Evolutionary conservation across 2,797 vertebrate species (phyloP), one percentile per base, ranked within the genome.

Genomic region (Ateles fusciceps): DNA sequence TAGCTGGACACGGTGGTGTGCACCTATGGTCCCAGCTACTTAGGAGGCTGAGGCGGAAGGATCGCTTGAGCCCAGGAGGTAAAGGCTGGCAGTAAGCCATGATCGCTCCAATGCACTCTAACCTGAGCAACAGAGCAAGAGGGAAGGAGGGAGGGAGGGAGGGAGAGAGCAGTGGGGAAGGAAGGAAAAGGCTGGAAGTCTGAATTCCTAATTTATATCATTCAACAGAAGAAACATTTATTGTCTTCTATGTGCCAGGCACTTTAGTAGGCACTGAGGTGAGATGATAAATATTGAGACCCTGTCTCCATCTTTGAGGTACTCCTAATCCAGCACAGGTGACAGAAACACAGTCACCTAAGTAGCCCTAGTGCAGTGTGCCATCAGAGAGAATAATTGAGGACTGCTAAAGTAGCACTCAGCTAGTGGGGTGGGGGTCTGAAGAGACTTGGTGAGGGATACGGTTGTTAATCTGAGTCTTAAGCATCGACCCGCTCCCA

Each of bases 341-440:
- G 42, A 95, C 61, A 86, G 90, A 95, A 94, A 94, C 68, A 59
- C 85, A 89, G 83, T 94, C 24, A 55, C 8, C 52, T 55, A 52
- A 64, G 95, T 39, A 90, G 61, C 19, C n/a, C 50, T 88, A 76
- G 36, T 61, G 39, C 6, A 1, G 44, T 76, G 30, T 68, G 85
- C 81, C 74, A 71, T 89, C 75, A 42, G 22, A 96, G 52, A 64
- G 48, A 89, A 48, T 44, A 71, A 80, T n/a, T 79, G 48, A 89
- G 59, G 75, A 64, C 36, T 88, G 64, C 46, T 91, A 52, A 84
- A 89, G 80, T 52, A 78, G 85, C 42, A 75, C 44, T 59, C 64
- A 46, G n/a, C 28, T 72, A 74, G 79, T 59, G 57, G 39, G 83
- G 28, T 28, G 48, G 3, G 11, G 24, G 36, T 78, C 76, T 88